These are phyloP conservation scores for Myopa testacea DNA, from an alignment of 2,888 invertebrate species.

Conservation along the genomic window DNA sequence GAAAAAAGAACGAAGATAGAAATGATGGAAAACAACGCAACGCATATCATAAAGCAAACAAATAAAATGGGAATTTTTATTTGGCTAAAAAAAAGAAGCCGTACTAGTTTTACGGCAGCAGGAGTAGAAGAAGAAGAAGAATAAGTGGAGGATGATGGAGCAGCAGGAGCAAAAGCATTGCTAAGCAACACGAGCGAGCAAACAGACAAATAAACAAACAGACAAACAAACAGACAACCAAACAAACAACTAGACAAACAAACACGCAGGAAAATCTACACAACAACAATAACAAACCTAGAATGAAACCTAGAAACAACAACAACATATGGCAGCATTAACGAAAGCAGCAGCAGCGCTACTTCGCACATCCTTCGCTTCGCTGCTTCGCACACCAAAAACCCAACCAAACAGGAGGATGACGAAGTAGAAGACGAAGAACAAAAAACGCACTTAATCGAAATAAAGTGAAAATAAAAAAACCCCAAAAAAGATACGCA, in stretches of 20 bases:
- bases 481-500: slow-evolving; percentile 3
- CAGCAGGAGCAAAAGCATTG: background rate
- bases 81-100: background rate
- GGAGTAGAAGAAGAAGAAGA: background rate
- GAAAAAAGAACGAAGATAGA: background rate
- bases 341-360: no score
- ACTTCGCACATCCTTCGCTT: background rate
- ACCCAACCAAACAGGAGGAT: background rate
- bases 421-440: background rate
- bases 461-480: slow-evolving; percentile 31
- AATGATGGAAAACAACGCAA: background rate
- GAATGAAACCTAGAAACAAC: slow-evolving; percentile 35
- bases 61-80: slow-evolving; percentile 32
- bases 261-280: slow-evolving; percentile 6
- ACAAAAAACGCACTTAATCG: slow-evolving; percentile 14
- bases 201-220: background rate
- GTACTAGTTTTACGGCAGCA: no score
- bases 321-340: background rate
- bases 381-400: background rate
- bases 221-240: slow-evolving; percentile 3
- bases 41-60: slow-evolving; percentile 31
- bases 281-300: slow-evolving; percentile 19
- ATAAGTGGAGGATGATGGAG: background rate
- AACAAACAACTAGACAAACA: slow-evolving; percentile 18
- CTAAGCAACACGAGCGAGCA: background rate